Percentiles rank a stretch among this genome's conserved stretches.
Conservation (phyloP, 30 jellyfish, hydroid and myxozoan species). For the Cassiopea xamachana region DNA sequence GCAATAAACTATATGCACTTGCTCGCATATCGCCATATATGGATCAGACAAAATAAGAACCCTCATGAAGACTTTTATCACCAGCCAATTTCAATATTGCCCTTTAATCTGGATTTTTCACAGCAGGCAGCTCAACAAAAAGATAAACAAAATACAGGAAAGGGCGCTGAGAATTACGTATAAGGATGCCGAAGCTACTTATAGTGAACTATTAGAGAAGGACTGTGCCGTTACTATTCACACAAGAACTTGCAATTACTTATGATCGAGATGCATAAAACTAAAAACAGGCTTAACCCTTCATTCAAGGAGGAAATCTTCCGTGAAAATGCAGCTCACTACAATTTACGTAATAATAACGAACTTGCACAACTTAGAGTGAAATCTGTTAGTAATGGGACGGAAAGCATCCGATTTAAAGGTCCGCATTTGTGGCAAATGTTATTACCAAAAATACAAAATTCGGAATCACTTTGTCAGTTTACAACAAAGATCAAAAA, state of each 20-base stretch:
- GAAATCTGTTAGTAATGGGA: background rate
- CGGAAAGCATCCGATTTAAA: background rate
- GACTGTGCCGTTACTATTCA: background rate
- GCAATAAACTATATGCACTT: slow-evolving; percentile 15
- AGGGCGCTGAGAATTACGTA: slow-evolving; percentile 3
- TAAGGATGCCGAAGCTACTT: slow-evolving; percentile 5
- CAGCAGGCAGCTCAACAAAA: background rate
- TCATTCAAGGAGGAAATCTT: background rate
- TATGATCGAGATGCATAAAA: background rate
- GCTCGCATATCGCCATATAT: slow-evolving; percentile 9
- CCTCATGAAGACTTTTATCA: background rate
- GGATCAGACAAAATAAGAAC: slow-evolving; percentile 6
- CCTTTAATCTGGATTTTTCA: slow-evolving; percentile 21
- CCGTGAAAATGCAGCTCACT: background rate
- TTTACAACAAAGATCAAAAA: background rate
- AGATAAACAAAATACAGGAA: background rate
- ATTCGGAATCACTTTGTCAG: background rate
- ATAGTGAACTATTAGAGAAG: background rate
- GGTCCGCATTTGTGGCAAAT: background rate
- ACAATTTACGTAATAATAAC: background rate
- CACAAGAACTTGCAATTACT: background rate
- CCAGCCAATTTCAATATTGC: slow-evolving; percentile 17
- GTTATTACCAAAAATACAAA: background rate
- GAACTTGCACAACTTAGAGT: background rate
- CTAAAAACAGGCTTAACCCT: background rate